A percentile compares a stretch with the other conserved stretches of the same genome.
Evolutionary conservation across 2,113 vertebrate species (phyloP).

Genomic region (Anoplopoma fimbria): DNA sequence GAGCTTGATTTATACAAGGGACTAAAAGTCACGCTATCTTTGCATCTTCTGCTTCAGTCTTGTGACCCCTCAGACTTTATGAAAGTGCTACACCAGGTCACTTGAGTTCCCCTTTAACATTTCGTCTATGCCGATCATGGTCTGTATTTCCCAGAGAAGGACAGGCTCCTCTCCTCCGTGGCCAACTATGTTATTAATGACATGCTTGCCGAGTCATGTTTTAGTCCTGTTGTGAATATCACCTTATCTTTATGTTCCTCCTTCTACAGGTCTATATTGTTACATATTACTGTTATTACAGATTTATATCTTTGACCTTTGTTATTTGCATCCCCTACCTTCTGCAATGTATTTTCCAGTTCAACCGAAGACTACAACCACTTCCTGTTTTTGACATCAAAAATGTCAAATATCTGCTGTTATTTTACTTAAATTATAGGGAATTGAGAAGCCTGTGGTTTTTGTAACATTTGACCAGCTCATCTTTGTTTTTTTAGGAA

Average conservation of each 20-base stretch:
- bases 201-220: background rate
- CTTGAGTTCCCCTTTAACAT: background rate
- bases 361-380: background rate
- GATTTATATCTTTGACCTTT: background rate
- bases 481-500: too few relatives aligned
- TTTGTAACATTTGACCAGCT: background rate
- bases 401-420: background rate
- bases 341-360: conserved; percentile 39
- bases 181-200: conserved; percentile 38
- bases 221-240: background rate
- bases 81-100: background rate
- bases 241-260: background rate
- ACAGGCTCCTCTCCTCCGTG: conserved; percentile 72
- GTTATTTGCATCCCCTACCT: background rate
- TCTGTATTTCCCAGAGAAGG: conserved; percentile 72
- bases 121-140: background rate
- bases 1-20: too few relatives aligned
- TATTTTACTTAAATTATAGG: background rate
- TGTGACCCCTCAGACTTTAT: too few relatives aligned
- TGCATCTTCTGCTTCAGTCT: background rate
- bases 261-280: background rate
- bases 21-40: background rate
- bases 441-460: background rate
- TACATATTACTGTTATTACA: background rate
- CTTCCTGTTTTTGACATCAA: conserved; percentile 50